Evolutionary conservation across 2,113 vertebrate genomes (phyloP).

Genomic region (Sciurus niger): DNA sequence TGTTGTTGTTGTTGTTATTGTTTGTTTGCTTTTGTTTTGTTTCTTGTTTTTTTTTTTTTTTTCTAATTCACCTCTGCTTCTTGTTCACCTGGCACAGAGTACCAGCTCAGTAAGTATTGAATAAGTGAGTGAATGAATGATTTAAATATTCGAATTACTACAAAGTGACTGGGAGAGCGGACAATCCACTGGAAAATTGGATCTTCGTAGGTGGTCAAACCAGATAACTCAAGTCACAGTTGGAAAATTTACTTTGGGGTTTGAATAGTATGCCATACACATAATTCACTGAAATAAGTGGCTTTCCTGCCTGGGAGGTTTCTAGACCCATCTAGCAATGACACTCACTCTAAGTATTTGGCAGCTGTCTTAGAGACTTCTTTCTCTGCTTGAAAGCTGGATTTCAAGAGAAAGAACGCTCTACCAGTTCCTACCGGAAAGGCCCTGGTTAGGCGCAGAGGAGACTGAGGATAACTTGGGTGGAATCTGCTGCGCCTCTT

Average conservation of each 20-base stretch:
- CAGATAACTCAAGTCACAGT: constrained; percentile 61
- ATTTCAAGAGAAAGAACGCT: constrained; percentile 23
- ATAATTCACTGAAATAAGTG: constrained; percentile 67
- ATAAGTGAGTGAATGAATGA: constrained; percentile 56
- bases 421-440: not conserved
- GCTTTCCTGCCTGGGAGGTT: constrained; percentile 62
- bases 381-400: constrained; percentile 8
- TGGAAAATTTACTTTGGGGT: constrained; percentile 63
- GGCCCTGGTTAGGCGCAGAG: not conserved
- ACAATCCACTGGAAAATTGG: constrained; percentile 34
- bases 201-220: constrained; percentile 65
- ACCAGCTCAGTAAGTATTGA: constrained; percentile 42
- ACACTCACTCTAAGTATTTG: constrained; percentile 55
- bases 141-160: constrained; percentile 57
- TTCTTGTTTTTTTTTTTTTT: not conserved
- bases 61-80: not conserved
- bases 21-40: no score
- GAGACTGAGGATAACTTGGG: not conserved
- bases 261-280: constrained; percentile 58
- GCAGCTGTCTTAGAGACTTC: not conserved
- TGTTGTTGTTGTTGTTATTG: no score
- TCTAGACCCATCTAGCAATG: constrained; percentile 61
- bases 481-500: not conserved
- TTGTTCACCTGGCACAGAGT: constrained; percentile 22
- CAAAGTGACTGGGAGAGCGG: constrained; percentile 46